These are phyloP conservation scores for Dicranocentrus wangi DNA, from an alignment of 2,888 invertebrate species.

Conservation along the genomic window DNA sequence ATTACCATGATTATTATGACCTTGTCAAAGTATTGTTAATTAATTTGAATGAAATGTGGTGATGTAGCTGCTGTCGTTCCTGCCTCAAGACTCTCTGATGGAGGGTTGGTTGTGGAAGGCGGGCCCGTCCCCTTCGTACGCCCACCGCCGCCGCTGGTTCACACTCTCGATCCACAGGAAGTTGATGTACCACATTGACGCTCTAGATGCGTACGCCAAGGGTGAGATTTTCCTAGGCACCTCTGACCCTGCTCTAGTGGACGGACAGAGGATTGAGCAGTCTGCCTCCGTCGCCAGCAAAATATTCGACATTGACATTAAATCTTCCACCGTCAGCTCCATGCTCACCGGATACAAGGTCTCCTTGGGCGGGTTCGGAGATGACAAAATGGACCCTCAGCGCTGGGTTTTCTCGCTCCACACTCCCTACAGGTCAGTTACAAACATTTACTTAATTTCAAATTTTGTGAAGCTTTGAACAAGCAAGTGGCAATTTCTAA, in stretches of 20 bases:
- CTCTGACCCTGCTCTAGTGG: slow-evolving; percentile 34
- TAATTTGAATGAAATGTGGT: no score
- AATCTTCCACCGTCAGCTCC: slow-evolving; percentile 28
- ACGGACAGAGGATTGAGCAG: slow-evolving; percentile 44
- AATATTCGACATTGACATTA: slow-evolving; percentile 57
- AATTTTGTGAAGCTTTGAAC: no score
- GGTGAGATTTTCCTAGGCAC: slow-evolving; percentile 90
- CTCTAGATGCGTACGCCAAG: slow-evolving; percentile 90
- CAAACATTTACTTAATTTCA: not conserved
- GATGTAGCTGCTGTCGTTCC: slow-evolving; percentile 43
- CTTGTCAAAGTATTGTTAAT: not conserved
- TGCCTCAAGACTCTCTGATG: slow-evolving; percentile 58
- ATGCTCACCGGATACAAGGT: slow-evolving; percentile 58
- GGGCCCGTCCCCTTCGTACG: slow-evolving; percentile 79
- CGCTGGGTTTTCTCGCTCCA: slow-evolving; percentile 68
- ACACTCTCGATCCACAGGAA: slow-evolving; percentile 81
- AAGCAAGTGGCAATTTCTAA: no score
- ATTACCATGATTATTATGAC: no score
- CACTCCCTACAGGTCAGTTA: slow-evolving; percentile 68
- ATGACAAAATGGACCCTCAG: slow-evolving; percentile 65
- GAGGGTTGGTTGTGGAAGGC: slow-evolving; percentile 92
- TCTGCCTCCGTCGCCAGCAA: slow-evolving; percentile 48
- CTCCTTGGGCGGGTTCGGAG: slow-evolving; percentile 69
- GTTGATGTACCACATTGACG: slow-evolving; percentile 93
- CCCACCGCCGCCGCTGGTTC: slow-evolving; percentile 90